These are phyloP conservation scores for Nyctalus aviator DNA, from an alignment of 2,797 vertebrate species.

Conservation along the genomic window DNA sequence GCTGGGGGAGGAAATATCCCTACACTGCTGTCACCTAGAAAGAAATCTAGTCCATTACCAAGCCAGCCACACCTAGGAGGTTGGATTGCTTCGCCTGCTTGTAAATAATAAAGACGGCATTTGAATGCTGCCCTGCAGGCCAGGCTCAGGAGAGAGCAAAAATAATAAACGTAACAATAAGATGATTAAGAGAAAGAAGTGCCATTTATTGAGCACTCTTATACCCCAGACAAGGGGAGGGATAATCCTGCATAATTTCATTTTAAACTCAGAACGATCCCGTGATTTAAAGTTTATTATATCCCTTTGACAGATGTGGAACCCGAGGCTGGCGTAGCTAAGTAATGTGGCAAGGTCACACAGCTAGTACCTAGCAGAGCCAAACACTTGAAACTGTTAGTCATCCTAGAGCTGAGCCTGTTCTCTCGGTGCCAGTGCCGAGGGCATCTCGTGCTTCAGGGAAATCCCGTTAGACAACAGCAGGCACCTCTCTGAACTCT, in stretches of 20 bases:
- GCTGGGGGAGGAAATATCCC: not conserved
- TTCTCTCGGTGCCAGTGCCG: not conserved
- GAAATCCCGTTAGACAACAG: not conserved
- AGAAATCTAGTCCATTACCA: constrained; percentile 65
- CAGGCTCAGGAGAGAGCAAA: not conserved
- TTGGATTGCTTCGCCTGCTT: not conserved
- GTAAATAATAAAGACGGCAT: constrained; percentile 18
- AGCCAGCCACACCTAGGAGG: constrained; percentile 26
- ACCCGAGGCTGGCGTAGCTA: not conserved
- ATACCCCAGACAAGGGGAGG: not conserved
- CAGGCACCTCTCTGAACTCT: not conserved
- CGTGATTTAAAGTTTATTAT: not conserved
- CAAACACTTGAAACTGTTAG: no score
- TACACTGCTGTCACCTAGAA: constrained; percentile 43
- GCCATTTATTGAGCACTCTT: not conserved
- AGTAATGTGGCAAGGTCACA: not conserved
- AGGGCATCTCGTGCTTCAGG: not conserved
- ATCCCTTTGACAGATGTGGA: not conserved
- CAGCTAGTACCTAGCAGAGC: not conserved
- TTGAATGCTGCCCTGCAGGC: not conserved
- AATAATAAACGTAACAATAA: constrained; percentile 34
- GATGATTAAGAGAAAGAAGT: constrained; percentile 1
- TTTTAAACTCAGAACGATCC: not conserved
- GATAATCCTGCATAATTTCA: not conserved
- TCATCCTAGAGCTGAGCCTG: not conserved